Evolutionary conservation across 1,140 invertebrate genomes (phyloP).

Genomic region (Penaeus japonicus): DNA sequence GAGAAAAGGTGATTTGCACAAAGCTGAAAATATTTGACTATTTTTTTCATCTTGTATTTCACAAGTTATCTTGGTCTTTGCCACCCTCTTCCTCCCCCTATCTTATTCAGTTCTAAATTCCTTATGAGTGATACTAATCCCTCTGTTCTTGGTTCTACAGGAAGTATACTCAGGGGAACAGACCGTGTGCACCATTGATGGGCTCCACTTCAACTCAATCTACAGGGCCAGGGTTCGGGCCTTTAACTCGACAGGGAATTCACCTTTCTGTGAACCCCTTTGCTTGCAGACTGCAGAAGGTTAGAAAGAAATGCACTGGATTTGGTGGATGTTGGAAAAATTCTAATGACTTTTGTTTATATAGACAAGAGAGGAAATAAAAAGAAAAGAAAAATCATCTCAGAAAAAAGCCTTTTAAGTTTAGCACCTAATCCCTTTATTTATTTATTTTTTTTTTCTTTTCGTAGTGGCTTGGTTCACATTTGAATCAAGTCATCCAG

Average conservation of each 20-base stretch:
- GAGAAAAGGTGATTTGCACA: too few relatives aligned
- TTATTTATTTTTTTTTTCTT: constrained; percentile 58
- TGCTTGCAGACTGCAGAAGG: constrained; percentile 96
- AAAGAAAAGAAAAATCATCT: too few relatives aligned
- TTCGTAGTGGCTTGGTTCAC: constrained; percentile 97
- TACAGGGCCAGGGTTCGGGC: constrained; percentile 97
- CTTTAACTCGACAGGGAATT: constrained; percentile 96
- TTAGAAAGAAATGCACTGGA: constrained; percentile 67
- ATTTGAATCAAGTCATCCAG: constrained; percentile 78
- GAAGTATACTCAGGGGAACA: constrained; percentile 98
- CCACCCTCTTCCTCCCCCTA: not conserved
- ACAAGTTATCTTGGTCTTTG: constrained; percentile 29
- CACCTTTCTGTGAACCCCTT: constrained; percentile 93
- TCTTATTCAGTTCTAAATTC: not conserved
- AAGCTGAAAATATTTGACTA: too few relatives aligned
- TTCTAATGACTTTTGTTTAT: not conserved
- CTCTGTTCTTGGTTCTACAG: constrained; percentile 69
- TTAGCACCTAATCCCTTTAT: too few relatives aligned
- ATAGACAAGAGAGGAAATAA: too few relatives aligned
- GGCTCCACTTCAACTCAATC: constrained; percentile 95
- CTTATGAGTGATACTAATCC: not conserved
- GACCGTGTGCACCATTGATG: constrained; percentile 96
- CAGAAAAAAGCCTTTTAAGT: too few relatives aligned
- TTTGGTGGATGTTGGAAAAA: not conserved
- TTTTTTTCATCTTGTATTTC: too few relatives aligned